Percentiles rank a stretch among this genome's conserved stretches.
Evolutionary conservation across 2,113 vertebrate species (phyloP).

Genomic region (Emydura subglobosa): DNA sequence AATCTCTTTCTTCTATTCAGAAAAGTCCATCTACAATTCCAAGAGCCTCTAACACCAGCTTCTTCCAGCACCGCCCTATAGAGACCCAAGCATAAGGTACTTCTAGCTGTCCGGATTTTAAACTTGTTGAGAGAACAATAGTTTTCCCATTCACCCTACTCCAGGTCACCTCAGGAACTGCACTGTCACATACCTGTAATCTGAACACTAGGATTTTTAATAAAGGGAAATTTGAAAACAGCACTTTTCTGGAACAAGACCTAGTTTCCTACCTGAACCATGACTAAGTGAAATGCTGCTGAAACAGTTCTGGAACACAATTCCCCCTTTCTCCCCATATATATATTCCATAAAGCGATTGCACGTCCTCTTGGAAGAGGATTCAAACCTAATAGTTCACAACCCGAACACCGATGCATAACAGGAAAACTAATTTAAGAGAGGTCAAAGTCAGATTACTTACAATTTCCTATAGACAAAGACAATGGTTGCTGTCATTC

Average conservation of each 20-base stretch:
- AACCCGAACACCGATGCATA: background rate
- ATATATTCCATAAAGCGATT: background rate
- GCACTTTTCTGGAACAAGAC: background rate
- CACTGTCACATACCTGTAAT: background rate
- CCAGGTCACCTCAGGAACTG: background rate
- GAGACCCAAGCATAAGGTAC: background rate
- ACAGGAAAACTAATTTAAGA: conserved; percentile 22
- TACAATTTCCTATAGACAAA: conserved; percentile 22
- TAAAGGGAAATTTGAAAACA: background rate
- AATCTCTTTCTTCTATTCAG: background rate
- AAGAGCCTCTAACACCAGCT: background rate
- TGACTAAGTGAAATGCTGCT: conserved; percentile 4
- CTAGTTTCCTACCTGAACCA: background rate
- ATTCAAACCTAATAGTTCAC: conserved; percentile 34
- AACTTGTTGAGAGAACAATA: background rate
- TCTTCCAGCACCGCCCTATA: background rate
- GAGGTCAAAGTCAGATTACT: conserved; percentile 44
- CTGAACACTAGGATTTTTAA: background rate
- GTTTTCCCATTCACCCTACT: background rate
- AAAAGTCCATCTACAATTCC: background rate
- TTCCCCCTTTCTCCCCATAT: background rate
- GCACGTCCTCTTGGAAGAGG: background rate
- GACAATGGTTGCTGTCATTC: background rate
- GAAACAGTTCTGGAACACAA: conserved; percentile 14
- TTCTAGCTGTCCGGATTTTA: background rate